Base-by-base conservation (phyloP, 2,888 invertebrate species). In the Thecophora atra region DNA sequence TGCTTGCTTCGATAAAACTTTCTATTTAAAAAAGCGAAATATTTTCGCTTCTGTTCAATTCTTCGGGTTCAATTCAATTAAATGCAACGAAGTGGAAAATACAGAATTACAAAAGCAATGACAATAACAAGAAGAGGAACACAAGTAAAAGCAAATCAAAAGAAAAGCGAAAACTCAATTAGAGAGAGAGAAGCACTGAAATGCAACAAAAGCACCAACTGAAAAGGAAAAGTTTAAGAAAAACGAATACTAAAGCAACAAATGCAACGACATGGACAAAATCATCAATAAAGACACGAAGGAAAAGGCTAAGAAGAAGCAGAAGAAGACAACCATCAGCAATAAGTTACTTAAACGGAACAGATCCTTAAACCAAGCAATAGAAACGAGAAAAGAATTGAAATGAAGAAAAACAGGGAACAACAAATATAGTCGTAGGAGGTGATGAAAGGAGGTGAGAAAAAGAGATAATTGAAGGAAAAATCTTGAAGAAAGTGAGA, bases 41-140 rank as follows among this genome's bases (percentile, higher is more conserved):
- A 28, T 30, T 13, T 69, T 62, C 44, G 8, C 26, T 51, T 60
- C 60, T 19, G 44, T 69, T 69, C 67, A 30, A 64, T 21, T 42
- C 21, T 47, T 62, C 28, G 28, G 60, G 19, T 69, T 44, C 37
- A 69, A 69, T 60, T 60, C 60, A 60, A 67, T 69, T 60, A 28
- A 52, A 62, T 37, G 67, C 56, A 74, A 52, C 63, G 67, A 70
- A 58, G 72, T 72, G 44, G 67, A 72, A 74, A 74, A 72, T 66
- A 66, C 44, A 21, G 47, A 72, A 74, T 66, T 74, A 72, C 62
- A 47, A 13, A 8, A 69, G 58, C 17, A 47, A 74, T 51, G 60
- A 60, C 19, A 26, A 60, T 66, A 74, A 72, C 72, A 28, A 54
- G 37, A n/a, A 62, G 21, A 51, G 37, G n/a, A 63, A 28, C 37